These are phyloP conservation scores for Gymnocheta viridis DNA, from an alignment of 2,888 invertebrate genomes.

Conservation along the genomic window DNA sequence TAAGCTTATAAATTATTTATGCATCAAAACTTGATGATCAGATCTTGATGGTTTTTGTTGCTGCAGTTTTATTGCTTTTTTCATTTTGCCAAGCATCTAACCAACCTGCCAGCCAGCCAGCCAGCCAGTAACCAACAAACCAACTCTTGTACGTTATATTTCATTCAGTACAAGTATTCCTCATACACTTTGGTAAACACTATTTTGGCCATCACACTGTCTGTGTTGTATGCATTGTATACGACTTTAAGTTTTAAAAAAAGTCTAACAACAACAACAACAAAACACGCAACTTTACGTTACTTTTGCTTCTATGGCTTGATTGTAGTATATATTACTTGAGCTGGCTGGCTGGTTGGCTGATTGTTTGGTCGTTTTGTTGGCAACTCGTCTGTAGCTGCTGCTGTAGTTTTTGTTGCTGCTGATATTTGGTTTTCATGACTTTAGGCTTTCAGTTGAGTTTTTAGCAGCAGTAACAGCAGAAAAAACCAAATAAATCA, in stretches of 20 bases:
- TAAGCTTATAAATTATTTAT: constrained; percentile 67
- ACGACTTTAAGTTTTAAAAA: neutral
- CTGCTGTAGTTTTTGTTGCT: constrained; percentile 24
- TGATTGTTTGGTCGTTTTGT: constrained; percentile 1
- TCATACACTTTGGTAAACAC: constrained; percentile 64
- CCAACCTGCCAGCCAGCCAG: constrained; percentile 31
- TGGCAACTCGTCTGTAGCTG: constrained; percentile 24
- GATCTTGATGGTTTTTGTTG: constrained; percentile 47
- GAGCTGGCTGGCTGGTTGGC: neutral
- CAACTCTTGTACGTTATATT: constrained; percentile 41
- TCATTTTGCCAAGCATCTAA: constrained; percentile 36
- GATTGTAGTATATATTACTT: neutral
- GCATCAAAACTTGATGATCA: constrained; percentile 61
- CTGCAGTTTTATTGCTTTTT: neutral
- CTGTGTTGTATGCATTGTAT: constrained; percentile 42
- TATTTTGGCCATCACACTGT: constrained; percentile 62
- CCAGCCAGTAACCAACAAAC: constrained; percentile 38
- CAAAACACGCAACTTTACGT: constrained; percentile 49
- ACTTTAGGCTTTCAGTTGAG: constrained; percentile 38
- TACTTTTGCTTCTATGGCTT: constrained; percentile 39
- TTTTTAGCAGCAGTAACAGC: constrained; percentile 14
- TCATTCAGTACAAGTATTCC: constrained; percentile 28
- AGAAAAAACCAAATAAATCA: constrained; percentile 25
- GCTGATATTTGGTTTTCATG: constrained; percentile 45
- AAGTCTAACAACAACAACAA: constrained; percentile 3